These are phyloP conservation scores for Cotesia vestalis DNA, from an alignment of 1,140 invertebrate species.

Conservation along the genomic window DNA sequence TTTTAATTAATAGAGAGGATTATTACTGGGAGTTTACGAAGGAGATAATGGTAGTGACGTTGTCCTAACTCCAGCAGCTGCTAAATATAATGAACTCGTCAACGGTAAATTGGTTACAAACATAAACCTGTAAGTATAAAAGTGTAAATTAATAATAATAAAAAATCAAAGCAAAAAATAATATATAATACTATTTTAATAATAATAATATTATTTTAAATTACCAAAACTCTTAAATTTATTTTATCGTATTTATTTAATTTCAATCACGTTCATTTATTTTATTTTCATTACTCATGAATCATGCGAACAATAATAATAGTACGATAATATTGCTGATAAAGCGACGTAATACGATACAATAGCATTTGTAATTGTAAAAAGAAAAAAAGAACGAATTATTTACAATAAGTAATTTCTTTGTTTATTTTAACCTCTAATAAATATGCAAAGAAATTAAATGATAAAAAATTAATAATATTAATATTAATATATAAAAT, in stretches of 20 bases:
- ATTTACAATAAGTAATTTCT: too few species aligned
- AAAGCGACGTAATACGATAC: too few species aligned
- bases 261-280: neutral
- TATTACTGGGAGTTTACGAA: constrained; percentile 69
- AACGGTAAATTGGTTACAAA: constrained; percentile 64
- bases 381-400: too few species aligned
- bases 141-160: neutral
- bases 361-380: too few species aligned
- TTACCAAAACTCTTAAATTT: neutral
- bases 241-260: constrained; percentile 27
- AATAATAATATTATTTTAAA: neutral
- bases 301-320: too few species aligned
- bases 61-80: constrained; percentile 65
- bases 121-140: constrained; percentile 67
- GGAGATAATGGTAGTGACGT: constrained; percentile 60
- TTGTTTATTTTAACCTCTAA: too few species aligned
- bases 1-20: constrained; percentile 61
- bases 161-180: neutral
- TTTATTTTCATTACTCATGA: too few species aligned
- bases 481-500: constrained; percentile 26
- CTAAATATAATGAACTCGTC: constrained; percentile 64
- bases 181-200: neutral
- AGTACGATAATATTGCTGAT: too few species aligned
- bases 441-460: neutral
- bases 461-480: neutral